Conservation (phyloP, 1,140 invertebrate genomes). For the Drosophila oshimai region DNA sequence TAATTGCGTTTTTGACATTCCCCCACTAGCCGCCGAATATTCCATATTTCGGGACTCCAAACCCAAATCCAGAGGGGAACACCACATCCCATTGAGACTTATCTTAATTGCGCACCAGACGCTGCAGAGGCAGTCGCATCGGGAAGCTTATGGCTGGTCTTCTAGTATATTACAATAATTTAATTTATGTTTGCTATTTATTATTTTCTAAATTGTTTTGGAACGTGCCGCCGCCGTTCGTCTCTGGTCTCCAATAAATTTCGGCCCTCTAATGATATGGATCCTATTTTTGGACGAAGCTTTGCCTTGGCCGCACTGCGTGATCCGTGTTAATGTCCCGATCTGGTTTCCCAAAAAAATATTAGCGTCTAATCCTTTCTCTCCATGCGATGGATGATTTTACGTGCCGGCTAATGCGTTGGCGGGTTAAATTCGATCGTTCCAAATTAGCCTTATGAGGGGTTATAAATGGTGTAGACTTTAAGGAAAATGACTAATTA, state of each 20-base stretch:
- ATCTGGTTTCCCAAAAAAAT: constrained; percentile 17
- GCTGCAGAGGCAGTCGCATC: constrained; percentile 28
- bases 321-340: constrained; percentile 58
- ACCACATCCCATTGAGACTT: constrained; percentile 39
- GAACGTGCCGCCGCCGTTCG: constrained; percentile 61
- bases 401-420: constrained; percentile 10
- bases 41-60: constrained; percentile 23
- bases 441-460: constrained; percentile 13
- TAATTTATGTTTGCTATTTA: constrained; percentile 82
- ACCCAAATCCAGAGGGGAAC: not conserved
- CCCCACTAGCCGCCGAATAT: constrained; percentile 8
- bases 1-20: constrained; percentile 82
- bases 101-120: constrained; percentile 60
- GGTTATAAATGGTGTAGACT: constrained; percentile 1
- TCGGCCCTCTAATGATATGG: constrained; percentile 54
- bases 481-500: constrained; percentile 32
- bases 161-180: constrained; percentile 79
- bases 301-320: constrained; percentile 26
- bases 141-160: constrained; percentile 42
- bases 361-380: constrained; percentile 54
- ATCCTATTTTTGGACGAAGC: constrained; percentile 43
- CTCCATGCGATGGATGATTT: not conserved
- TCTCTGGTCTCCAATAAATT: constrained; percentile 56
- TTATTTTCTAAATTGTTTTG: constrained; percentile 81
- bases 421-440: constrained; percentile 11